Base-by-base conservation (phyloP, 1,140 invertebrate genomes). In the Drosophila watanabei region DNA sequence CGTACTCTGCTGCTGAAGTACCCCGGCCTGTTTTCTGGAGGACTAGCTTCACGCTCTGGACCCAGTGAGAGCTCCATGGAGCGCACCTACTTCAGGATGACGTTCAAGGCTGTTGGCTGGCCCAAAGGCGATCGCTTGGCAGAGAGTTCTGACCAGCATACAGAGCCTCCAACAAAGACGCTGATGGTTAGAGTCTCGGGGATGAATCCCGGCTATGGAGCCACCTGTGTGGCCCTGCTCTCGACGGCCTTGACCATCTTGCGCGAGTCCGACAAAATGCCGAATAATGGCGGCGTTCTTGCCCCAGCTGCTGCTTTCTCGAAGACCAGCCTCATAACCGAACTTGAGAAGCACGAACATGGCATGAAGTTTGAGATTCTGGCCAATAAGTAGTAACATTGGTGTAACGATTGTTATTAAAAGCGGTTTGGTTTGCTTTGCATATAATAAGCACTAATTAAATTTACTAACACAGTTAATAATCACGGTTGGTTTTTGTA, bases 201-300 rank as follows among this genome's bases (percentile, higher is more conserved):
- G 13, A 85, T 83, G 64, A 97, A 98, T 94, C 96, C 97, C 14
- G 98, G 96, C n/a, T 99, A 99, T 94, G 96, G 97, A 5, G 95
- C 96, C 1, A 98, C 98, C 4, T 96, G 96, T 46, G 95, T 95
- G 30, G 94, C 94, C 48, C 82, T 98, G 62, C 87, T 98, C 4
- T 94, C 96, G 54, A 94, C 95, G 57, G 98, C 96, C 1, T 64
- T 98, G 49, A 96, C 95, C n/a, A 94, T 99, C 65, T 93, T 99
- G 1, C 95, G 95, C 33, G 97, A 99, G 92, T 93, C 92, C 46
- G 94, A 96, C 41, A 97, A 97, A 85, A 95, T 98, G 94, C 97
- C 97, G 2, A 91, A 93, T 41, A 94, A 93, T 14, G 92, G 92
- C 14, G 92, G 92, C 2, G 96, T 97, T 93, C 94, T 93, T 1